Conservation (phyloP, 2,113 vertebrate genomes). For the Zapus hudsonius region DNA sequence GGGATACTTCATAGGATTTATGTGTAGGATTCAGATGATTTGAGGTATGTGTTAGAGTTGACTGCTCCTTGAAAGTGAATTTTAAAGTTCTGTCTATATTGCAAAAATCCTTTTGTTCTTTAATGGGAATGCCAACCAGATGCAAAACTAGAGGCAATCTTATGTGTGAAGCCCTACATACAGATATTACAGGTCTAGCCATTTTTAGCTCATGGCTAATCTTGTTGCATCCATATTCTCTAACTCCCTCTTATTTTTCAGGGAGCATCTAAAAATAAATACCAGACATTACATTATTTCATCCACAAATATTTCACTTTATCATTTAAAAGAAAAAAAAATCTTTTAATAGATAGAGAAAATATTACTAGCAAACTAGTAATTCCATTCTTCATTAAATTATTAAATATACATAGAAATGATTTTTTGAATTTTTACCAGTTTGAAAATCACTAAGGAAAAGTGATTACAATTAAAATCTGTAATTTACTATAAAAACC, state of each 20-base stretch:
- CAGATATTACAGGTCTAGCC: not conserved
- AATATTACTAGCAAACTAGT: not conserved
- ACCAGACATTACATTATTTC: not conserved
- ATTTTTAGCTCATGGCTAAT: not conserved
- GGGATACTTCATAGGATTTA: not conserved
- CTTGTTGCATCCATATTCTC: not conserved
- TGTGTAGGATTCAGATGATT: not conserved
- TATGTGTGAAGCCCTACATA: fast-evolving
- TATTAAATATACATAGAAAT: not conserved
- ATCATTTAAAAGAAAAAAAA: not conserved
- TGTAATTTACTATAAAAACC: not conserved
- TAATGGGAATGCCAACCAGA: not conserved
- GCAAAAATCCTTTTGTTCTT: not conserved
- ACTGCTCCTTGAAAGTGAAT: not conserved
- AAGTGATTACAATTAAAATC: conserved; percentile 9
- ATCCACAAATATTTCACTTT: not conserved
- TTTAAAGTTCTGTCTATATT: not conserved
- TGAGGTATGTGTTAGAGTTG: not conserved
- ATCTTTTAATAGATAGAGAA: not conserved
- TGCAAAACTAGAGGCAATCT: not conserved
- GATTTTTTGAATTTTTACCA: not conserved
- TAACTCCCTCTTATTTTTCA: not conserved
- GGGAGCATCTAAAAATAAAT: not conserved
- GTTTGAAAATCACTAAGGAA: conserved; percentile 28
- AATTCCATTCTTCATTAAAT: not conserved